Evolutionary conservation across 2,113 vertebrate genomes (phyloP), one percentile per base, ranked within the genome.

Genomic region (Osmerus eperlanus): DNA sequence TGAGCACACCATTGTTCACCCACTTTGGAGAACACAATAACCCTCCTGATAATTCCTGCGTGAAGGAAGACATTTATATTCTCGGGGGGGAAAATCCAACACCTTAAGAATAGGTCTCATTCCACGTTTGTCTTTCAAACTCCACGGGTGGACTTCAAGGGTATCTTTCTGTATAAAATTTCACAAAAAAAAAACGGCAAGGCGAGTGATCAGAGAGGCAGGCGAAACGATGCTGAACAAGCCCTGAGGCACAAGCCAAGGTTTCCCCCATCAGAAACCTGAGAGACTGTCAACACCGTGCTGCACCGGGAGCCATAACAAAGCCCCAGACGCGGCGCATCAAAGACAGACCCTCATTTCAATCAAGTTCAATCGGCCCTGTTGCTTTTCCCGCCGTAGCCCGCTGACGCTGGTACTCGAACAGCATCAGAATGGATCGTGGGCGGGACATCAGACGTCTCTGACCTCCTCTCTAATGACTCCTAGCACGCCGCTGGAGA

Each of bases 161-260:
- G 84, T 83, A 74, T 68, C 67, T 87, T 79, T 85, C 54, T 71
- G 82, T 74, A 74, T 53, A 12, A 29, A 19, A 2, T 23, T 23
- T 23, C 23, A 58, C 78, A 78, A 80, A 87, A 82, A 80, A 87
- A 82, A 76, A 60, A 1, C 19, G 21, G 47, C 41, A 18, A 41
- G 60, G 66, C 7, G 74, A 56, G 81, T 91, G 91, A 93, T 91
- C 90, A 92, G 89, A 91, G 91, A 79, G 63, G 64, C 29, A 55
- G 59, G 61, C 63, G 77, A 89, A 92, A 81, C 61, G 87, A 86
- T 87, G 85, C 83, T 90, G 90, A 93, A 85, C 70, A 71, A 84
- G 84, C 84, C 92, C 91, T 71, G 0, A 23, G 88, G 93, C 87
- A 0, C 65, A 84, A 84, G 87, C 83, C 85, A 86, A 86, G 85